Percentiles rank a stretch among this genome's conserved stretches.
Conservation (phyloP, 2,888 invertebrate genomes). For the Amblyteles armatorius region DNA sequence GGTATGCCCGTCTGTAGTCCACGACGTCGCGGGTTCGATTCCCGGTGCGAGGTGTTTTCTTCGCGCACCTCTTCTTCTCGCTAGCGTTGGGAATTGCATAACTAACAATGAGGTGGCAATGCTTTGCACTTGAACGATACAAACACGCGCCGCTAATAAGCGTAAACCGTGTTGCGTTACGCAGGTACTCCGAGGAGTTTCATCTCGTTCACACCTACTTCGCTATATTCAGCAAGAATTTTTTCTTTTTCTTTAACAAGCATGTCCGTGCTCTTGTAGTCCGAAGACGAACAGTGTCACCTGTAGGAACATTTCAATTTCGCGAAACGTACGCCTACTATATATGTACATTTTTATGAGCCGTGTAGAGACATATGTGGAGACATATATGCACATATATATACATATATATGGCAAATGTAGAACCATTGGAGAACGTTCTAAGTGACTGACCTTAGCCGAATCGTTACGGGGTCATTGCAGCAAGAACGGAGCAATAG, state of each 20-base stretch:
- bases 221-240: too few relatives aligned
- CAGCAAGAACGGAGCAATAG: constrained; percentile 37
- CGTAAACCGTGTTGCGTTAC: background rate
- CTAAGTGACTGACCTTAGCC: constrained; percentile 56
- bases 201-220: too few relatives aligned
- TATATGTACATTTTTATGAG: background rate
- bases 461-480: constrained; percentile 58
- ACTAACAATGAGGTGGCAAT: background rate
- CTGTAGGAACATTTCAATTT: constrained; percentile 18
- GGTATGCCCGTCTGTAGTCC: too few relatives aligned
- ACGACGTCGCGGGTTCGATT: too few relatives aligned
- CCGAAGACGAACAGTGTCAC: background rate
- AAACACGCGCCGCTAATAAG: constrained; percentile 31
- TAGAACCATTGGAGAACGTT: constrained; percentile 22
- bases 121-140: constrained; percentile 27
- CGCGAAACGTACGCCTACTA: background rate
- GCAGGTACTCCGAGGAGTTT: too few relatives aligned
- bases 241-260: background rate
- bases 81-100: constrained; percentile 20
- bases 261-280: background rate
- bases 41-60: too few relatives aligned
- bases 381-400: too few relatives aligned
- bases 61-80: background rate
- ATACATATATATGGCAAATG: background rate
- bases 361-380: background rate